phyloP scores from a whole-genome alignment of 1,140 invertebrate genomes.

The Sycobia sp. region DNA sequence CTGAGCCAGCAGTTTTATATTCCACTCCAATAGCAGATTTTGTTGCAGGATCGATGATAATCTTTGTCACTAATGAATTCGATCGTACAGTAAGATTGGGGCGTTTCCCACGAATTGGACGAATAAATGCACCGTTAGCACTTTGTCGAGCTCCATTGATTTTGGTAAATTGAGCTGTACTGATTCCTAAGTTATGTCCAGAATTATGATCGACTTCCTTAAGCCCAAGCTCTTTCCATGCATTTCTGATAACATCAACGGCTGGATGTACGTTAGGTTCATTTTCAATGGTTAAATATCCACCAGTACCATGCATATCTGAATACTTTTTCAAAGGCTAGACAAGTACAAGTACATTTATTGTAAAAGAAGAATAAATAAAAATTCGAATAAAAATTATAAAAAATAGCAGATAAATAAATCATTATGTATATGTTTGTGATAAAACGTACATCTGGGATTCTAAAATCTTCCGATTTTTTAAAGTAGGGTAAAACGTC shows the following conservation, averaged over 20 bases:
- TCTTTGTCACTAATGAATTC: neutral
- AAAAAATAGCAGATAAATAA: no score
- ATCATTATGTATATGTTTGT: no score
- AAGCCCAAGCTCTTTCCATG: slow-evolving; percentile 21
- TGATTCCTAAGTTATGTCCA: slow-evolving; percentile 4
- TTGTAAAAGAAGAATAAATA: slow-evolving; percentile 13
- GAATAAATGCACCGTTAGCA: slow-evolving; percentile 21
- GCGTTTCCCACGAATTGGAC: slow-evolving; percentile 18
- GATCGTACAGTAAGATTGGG: slow-evolving; percentile 5
- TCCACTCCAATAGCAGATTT: slow-evolving; percentile 17
- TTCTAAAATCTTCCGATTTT: slow-evolving; percentile 52
- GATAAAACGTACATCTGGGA: neutral
- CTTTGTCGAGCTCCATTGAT: slow-evolving; percentile 9
- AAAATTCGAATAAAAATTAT: neutral
- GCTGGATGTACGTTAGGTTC: slow-evolving; percentile 24
- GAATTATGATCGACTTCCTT: slow-evolving; percentile 16
- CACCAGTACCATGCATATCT: neutral
- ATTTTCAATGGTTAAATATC: slow-evolving; percentile 20
- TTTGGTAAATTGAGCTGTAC: neutral
- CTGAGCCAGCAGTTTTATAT: neutral
- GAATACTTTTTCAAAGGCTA: slow-evolving; percentile 17
- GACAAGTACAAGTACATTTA: no score
- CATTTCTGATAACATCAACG: slow-evolving; percentile 26
- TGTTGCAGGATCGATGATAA: slow-evolving; percentile 8
- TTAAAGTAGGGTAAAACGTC: slow-evolving; percentile 65